A percentile compares a stretch with the other conserved stretches of the same genome.
These are phyloP conservation scores for Porites evermanni DNA, from an alignment of 92 coral and sea anemone species.

Conservation along the genomic window DNA sequence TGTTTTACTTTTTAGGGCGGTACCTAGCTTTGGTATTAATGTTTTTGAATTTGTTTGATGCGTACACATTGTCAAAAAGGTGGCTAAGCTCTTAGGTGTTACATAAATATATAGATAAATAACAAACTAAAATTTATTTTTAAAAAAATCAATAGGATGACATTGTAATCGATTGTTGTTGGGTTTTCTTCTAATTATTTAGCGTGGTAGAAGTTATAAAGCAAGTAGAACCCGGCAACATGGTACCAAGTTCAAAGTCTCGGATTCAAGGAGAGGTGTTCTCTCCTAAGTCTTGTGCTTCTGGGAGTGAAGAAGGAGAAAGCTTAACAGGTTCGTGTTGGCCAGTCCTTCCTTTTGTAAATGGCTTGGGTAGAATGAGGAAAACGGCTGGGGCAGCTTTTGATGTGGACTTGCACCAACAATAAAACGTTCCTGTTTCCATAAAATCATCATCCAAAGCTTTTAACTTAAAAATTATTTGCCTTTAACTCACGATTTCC, in stretches of 20 bases:
- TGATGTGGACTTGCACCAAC: background rate
- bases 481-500: background rate
- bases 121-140: too few relatives aligned
- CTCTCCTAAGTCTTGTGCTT: slow-evolving; percentile 18
- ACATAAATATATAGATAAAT: too few relatives aligned
- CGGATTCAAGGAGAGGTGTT: slow-evolving; percentile 39
- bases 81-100: too few relatives aligned
- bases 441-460: too few relatives aligned
- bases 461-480: too few relatives aligned
- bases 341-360: background rate
- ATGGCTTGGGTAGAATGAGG: background rate
- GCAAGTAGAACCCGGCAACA: slow-evolving; percentile 66
- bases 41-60: too few relatives aligned
- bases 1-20: too few relatives aligned
- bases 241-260: slow-evolving; percentile 31
- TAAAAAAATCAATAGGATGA: background rate
- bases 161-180: too few relatives aligned
- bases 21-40: too few relatives aligned
- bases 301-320: slow-evolving; percentile 17
- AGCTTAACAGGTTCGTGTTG: slow-evolving; percentile 21
- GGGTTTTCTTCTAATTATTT: background rate
- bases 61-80: too few relatives aligned
- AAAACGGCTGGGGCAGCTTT: background rate
- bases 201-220: slow-evolving; percentile 93
- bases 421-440: too few relatives aligned